Evolutionary conservation across 2,113 vertebrate genomes (phyloP).

Genomic region (Myotis yumanensis): DNA sequence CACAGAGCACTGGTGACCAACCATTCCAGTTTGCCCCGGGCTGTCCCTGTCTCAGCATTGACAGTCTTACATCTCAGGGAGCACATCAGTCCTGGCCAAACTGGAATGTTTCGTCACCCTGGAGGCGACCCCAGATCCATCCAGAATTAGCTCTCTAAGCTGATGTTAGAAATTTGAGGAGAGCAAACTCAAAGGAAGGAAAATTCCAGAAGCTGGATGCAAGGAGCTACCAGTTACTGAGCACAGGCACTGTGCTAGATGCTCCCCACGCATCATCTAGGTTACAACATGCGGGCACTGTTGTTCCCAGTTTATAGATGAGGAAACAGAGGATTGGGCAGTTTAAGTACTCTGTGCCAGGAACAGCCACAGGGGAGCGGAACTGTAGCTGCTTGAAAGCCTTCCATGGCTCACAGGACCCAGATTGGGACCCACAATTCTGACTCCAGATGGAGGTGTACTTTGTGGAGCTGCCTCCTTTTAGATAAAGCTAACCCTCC

Average conservation of each 20-base stretch:
- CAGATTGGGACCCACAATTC: not conserved
- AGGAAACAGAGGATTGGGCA: not conserved
- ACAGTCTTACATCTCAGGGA: not conserved
- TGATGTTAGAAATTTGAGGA: not conserved
- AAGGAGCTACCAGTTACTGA: not conserved
- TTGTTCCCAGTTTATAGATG: not conserved
- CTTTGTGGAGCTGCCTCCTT: not conserved
- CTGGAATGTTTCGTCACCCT: not conserved
- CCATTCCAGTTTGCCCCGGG: not conserved
- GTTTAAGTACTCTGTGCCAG: not conserved
- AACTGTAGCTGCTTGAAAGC: not conserved
- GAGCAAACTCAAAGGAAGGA: not conserved
- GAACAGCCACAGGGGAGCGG: accelerated
- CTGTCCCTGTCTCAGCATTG: not conserved
- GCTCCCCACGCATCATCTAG: not conserved
- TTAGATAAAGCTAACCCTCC: not conserved
- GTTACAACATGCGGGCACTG: not conserved
- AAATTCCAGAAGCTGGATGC: not conserved
- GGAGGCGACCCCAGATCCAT: not conserved
- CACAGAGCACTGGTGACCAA: not conserved
- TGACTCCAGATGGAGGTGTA: not conserved
- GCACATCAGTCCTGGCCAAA: not conserved
- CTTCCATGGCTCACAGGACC: accelerated
- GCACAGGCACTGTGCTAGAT: not conserved
- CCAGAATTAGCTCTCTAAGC: not conserved